A percentile compares a stretch with the other conserved stretches of the same genome.
phyloP scores from a whole-genome alignment of 1,140 invertebrate genomes.

The Ephestia elutella region DNA sequence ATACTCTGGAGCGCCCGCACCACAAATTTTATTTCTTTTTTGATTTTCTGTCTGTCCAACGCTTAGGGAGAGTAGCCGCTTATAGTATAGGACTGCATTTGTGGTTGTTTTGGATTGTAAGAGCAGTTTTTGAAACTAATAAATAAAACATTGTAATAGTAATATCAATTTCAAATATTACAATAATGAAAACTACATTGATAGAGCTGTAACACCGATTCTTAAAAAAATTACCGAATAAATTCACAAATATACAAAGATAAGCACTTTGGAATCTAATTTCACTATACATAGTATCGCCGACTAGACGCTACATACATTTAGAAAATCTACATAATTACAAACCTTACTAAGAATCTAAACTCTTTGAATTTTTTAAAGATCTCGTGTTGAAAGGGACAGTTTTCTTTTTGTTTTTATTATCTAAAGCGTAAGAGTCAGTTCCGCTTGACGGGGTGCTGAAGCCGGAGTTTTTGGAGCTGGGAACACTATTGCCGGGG shows the following conservation, averaged over 20 bases:
- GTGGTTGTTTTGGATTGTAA: too few species aligned
- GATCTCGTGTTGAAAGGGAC: conserved; percentile 41
- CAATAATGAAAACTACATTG: conserved; percentile 17
- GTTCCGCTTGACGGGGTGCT: conserved; percentile 37
- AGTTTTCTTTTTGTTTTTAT: conserved; percentile 56
- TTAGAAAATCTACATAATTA: conserved; percentile 75
- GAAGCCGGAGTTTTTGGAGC: conserved; percentile 49
- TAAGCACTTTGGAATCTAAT: conserved; percentile 65
- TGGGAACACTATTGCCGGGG: conserved; percentile 53
- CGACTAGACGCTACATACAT: conserved; percentile 62
- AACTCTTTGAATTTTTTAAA: conserved; percentile 68
- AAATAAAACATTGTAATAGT: conserved; percentile 8
- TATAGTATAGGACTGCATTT: too few species aligned
- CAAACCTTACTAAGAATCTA: conserved; percentile 68
- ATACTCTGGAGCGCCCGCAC: too few species aligned
- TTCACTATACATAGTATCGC: conserved; percentile 51
- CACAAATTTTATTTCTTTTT: too few species aligned
- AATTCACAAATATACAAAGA: conserved; percentile 44
- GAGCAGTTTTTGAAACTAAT: too few species aligned
- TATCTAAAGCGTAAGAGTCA: conserved; percentile 41
- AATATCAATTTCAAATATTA: conserved; percentile 10
- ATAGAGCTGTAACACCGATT: conserved; percentile 23
- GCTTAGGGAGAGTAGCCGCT: too few species aligned
- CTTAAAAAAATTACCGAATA: conserved; percentile 17
- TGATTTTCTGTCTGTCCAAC: too few species aligned